These are phyloP conservation scores for Conopomorpha cramerella DNA, from an alignment of 1,140 invertebrate genomes.

Conservation along the genomic window DNA sequence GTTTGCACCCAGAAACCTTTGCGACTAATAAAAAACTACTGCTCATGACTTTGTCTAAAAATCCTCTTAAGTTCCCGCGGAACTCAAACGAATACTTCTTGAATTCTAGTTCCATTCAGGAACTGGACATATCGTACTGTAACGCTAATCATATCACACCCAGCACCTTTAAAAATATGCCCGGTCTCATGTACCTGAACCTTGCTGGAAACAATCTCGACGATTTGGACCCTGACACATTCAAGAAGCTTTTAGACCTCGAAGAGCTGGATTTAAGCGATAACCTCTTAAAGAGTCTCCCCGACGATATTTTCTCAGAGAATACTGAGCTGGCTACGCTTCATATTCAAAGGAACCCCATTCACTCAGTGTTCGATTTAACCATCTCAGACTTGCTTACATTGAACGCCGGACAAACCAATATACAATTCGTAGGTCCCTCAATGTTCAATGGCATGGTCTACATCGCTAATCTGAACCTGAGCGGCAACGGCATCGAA, in stretches of 20 bases:
- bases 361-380: slow-evolving; percentile 55
- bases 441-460: slow-evolving; percentile 67
- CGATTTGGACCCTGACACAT: slow-evolving; percentile 64
- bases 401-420: slow-evolving; percentile 67
- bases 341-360: slow-evolving; percentile 63
- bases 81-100: slow-evolving; percentile 58
- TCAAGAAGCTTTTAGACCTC: slow-evolving; percentile 62
- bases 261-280: slow-evolving; percentile 71
- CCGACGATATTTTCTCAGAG: slow-evolving; percentile 63
- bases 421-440: slow-evolving; percentile 65
- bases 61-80: slow-evolving; percentile 63
- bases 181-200: slow-evolving; percentile 66
- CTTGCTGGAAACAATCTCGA: slow-evolving; percentile 66
- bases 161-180: slow-evolving; percentile 65
- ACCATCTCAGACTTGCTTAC: slow-evolving; percentile 61
- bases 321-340: slow-evolving; percentile 65
- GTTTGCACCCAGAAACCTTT: slow-evolving; percentile 69
- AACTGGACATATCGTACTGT: slow-evolving; percentile 70
- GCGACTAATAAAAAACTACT: slow-evolving; percentile 66
- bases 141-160: slow-evolving; percentile 63
- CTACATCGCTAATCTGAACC: slow-evolving; percentile 64
- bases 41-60: slow-evolving; percentile 68
- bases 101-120: slow-evolving; percentile 66
- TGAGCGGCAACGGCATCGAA: slow-evolving; percentile 67
- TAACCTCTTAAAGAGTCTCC: slow-evolving; percentile 64